Evolutionary conservation across 92 coral and sea anemone species (phyloP), one percentile per base, ranked within the genome.

Genomic region (Porites rus): DNA sequence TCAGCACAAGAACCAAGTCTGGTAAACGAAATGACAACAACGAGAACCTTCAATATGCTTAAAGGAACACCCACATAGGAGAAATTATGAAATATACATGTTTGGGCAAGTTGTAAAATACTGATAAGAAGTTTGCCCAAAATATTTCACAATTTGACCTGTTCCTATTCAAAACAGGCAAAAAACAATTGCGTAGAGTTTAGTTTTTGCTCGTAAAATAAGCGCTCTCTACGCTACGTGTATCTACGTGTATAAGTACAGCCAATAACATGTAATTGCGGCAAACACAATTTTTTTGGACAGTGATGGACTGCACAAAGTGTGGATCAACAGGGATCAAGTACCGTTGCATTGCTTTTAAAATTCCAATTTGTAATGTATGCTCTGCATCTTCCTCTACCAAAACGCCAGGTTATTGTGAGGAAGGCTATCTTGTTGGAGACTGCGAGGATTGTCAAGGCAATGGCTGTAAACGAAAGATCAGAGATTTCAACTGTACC

Each of bases 351-450:
- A 85, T 88, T 82, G 77, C 72, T 25, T 87, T 88, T 70, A 93
- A 92, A 79, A 82, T 72, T 76, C 91, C 81, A 59, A 84, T 93
- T 67, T 93, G 93, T 71, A 93, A 90, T 76, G 75, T 80, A 64
- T 90, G 92, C 81, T 82, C 91, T 9, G 75, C 83, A 25, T 28
- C 93, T 78, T 92, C 89, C 70, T 82, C 93, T 80, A 84, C 76
- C 17, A 82, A 89, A 92, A 89, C 89, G 22, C 93, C 88, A 59
- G 91, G 94, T 77, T 91, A 91, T 54, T 77, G 88, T 77, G 86
- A 92, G 74, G 84, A 92, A 62, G 79, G 53, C n/a, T 89, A 86
- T 54, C 75, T 87, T 76, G 91, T 89, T 78, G 92, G 95, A 86
- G 90, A 92, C 78, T 92, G 93, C 75, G 58, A 81, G 50, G 90